Percentiles rank a stretch among this genome's conserved stretches.
phyloP scores from a whole-genome alignment of 1,140 invertebrate genomes.

The Steinernema khuongi region DNA sequence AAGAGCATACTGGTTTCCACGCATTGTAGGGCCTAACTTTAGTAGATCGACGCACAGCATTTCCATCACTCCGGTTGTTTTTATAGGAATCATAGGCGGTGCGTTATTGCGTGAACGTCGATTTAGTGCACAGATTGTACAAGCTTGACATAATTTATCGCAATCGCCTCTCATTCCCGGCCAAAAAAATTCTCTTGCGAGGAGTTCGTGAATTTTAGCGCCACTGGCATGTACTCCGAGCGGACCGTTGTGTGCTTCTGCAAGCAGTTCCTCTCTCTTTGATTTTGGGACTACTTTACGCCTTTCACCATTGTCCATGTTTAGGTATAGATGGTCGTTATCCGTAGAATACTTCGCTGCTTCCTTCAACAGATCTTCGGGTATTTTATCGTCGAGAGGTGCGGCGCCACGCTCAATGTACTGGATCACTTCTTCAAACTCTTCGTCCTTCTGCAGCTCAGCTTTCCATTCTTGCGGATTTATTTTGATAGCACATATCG shows the following conservation, averaged over 20 bases:
- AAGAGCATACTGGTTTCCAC: slow-evolving; percentile 9
- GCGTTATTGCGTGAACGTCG: neutral
- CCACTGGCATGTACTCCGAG: neutral
- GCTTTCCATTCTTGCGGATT: neutral
- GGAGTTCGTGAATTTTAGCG: neutral
- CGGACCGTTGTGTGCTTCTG: neutral
- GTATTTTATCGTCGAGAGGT: neutral
- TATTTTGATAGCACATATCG: neutral
- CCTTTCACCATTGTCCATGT: neutral
- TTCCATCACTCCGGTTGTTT: neutral
- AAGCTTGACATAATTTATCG: neutral
- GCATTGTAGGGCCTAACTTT: neutral
- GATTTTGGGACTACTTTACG: neutral
- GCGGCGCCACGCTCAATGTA: neutral
- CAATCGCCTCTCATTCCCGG: neutral
- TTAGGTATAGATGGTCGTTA: neutral
- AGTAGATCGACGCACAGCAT: slow-evolving; percentile 12
- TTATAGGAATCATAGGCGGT: neutral
- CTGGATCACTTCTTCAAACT: slow-evolving; percentile 12
- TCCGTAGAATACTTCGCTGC: neutral
- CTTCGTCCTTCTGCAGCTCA: neutral
- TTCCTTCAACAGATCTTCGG: neutral
- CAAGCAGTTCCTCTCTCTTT: neutral
- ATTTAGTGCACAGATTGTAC: neutral
- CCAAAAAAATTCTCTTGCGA: neutral